Evolutionary conservation across 2,888 invertebrate species (phyloP).

Genomic region (Proisotoma minuta): DNA sequence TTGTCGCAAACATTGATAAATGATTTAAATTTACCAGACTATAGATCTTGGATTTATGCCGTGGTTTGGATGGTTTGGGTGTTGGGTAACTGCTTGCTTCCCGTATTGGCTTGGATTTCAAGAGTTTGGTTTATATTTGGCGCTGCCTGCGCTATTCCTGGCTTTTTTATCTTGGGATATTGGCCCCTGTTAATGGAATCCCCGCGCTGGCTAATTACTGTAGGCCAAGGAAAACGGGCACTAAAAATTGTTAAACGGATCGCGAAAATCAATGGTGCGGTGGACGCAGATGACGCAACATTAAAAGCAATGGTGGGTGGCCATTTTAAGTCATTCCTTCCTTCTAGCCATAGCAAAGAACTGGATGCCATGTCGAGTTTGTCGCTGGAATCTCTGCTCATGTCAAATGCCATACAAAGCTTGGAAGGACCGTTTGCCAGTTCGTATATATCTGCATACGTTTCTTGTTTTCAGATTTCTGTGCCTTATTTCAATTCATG

Average conservation of each 20-base stretch:
- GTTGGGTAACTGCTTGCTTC: conserved; percentile 38
- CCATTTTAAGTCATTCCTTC: conserved; percentile 35
- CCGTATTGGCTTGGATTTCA: conserved; percentile 48
- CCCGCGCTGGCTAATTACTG: conserved; percentile 47
- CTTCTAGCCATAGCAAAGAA: conserved; percentile 57
- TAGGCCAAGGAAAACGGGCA: conserved; percentile 31
- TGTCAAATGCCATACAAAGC: conserved; percentile 62
- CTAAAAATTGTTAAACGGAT: not conserved
- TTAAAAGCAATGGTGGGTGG: not conserved
- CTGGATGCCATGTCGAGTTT: conserved; percentile 56
- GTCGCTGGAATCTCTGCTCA: conserved; percentile 58
- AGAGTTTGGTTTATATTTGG: conserved; percentile 48
- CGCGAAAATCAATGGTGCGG: not conserved
- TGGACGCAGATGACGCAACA: not conserved
- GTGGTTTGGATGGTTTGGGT: conserved; percentile 40
- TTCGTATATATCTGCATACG: conserved; percentile 56
- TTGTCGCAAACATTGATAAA: not conserved
- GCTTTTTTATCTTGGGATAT: conserved; percentile 38
- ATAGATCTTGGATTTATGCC: conserved; percentile 36
- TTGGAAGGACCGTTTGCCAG: conserved; percentile 70
- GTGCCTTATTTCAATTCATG: conserved; percentile 48
- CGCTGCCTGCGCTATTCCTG: conserved; percentile 44
- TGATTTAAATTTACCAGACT: conserved; percentile 14
- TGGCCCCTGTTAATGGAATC: conserved; percentile 46
- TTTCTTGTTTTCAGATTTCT: no score